Base-by-base conservation (phyloP, 2,113 vertebrate genomes). In the Sardina pilchardus region DNA sequence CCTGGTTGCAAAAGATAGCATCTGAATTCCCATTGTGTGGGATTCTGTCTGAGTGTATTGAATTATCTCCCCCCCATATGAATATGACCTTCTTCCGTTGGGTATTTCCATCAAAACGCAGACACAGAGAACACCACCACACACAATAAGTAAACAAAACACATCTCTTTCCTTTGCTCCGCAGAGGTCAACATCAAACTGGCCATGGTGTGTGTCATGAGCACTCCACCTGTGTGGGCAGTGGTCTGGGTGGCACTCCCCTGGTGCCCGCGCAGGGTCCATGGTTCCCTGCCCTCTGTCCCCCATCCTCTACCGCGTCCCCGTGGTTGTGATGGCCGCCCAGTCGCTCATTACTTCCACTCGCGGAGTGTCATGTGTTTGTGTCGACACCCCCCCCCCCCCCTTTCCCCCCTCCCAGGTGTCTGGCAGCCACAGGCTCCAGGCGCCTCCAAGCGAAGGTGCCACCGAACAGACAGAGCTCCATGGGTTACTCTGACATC, bases 1-100 rank as follows among this genome's bases (percentile, higher is more conserved):
- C 71, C 71, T 78, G 71, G 30, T 78, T 78, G 71, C 34, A 78
- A 78, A 78, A 36, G 71, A 78, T 16, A 78, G 71, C 30, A 34
- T 78, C 30, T 78, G 71, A 78, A 78, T 34, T 36, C 71, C 71
- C 71, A 78, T 78, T 78, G 71, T 78, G 71, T 36, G 12, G 71
- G 71, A 67, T 67, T 67, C n/a, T 63, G 26, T 63, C 24, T 12
- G 63, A 36, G 71, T 36, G 71, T 78, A 78, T 78, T 34, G 30
- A 78, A 78, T 78, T 78, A 12, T 17, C 71, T 17, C 71, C 30
- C 30, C 36, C 30, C 34, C 39, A 17, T 78, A 36, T 39, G 30
- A 36, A 12, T 36, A 36, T 78, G 30, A 78, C 71, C 71, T 34
- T 78, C 30, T 78, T 78, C 71, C 30, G 71, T 16, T 36, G 34